These are phyloP conservation scores for Podarcis muralis DNA, from an alignment of 2,113 vertebrate species.

Conservation along the genomic window DNA sequence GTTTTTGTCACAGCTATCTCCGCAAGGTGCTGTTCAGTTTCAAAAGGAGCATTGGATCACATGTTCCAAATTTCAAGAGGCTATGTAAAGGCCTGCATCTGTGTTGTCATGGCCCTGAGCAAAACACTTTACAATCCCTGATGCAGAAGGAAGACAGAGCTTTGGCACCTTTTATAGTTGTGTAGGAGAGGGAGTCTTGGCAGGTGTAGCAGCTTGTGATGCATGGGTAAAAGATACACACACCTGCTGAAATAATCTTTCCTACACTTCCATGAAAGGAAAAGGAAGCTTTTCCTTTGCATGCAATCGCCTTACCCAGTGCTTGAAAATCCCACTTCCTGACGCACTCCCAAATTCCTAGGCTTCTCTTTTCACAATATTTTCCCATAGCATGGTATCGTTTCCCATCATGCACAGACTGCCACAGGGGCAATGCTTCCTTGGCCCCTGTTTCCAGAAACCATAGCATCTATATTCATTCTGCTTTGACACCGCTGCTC, in stretches of 20 bases:
- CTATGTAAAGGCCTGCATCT: background rate
- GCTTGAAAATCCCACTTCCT: background rate
- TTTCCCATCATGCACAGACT: background rate
- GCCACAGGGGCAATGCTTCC: background rate
- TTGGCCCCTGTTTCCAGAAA: background rate
- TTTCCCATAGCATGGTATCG: too few species aligned
- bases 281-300: background rate
- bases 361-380: background rate
- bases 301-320: background rate
- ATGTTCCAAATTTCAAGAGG: background rate
- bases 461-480: background rate
- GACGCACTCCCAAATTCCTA: background rate
- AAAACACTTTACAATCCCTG: background rate
- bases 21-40: background rate
- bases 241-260: background rate
- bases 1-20: background rate
- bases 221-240: background rate
- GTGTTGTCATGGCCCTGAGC: background rate
- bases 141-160: background rate
- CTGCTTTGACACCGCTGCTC: background rate
- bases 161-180: background rate
- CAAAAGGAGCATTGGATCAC: background rate
- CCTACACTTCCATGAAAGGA: background rate
- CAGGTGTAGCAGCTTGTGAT: background rate
- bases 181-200: background rate